Base-by-base conservation (phyloP, 2,888 invertebrate genomes). In the Tupiocoris notatus region DNA sequence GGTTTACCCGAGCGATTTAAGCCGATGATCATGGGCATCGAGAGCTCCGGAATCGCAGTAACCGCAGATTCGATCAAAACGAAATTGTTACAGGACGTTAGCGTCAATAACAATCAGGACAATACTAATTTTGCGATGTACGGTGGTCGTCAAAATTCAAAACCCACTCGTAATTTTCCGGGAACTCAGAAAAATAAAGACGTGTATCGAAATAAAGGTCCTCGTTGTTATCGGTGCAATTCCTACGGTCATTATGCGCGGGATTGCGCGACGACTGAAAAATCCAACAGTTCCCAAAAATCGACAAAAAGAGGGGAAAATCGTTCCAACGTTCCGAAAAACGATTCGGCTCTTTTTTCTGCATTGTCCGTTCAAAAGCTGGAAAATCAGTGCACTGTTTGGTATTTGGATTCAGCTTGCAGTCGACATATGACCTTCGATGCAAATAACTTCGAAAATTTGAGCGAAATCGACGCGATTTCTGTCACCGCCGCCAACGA, bases 11-110 rank as follows among this genome's bases (percentile, higher is more conserved):
- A 25, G 21, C 54, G 23, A 17, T 70, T 54, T 23, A 21, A 68
- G 18, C 70, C 76, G 0, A 76, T 76, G 70, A 68, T 76, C 1
- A 76, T 70, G 76, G 68, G 68, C 16, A 12, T 70, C 2, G 76
- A 76, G 57, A 62, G 70, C 16, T 22, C 17, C 2, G 70, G 76
- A 3, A 18, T 18, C 1, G 21, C 12, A 21, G 24, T 68, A 1
- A 25, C 67, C 0, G 76, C 16, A n/a, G 56, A 70, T 71, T 23
- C 70, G 21, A 56, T 73, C 12, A 77, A 71, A 65, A 73, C 73
- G 0, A 77, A 77, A 25, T 59, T 77, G 12, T 24, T 73, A n/a
- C 77, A 77, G 71, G 77, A 77, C 57, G 54, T 76, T n/a, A n/a
- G n/a, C n/a, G n/a, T n/a, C n/a, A n/a, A n/a, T n/a, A n/a, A n/a